Evolutionary conservation across 2,113 vertebrate genomes (phyloP), one percentile per base, ranked within the genome.

Genomic region (Gavialis gangeticus): DNA sequence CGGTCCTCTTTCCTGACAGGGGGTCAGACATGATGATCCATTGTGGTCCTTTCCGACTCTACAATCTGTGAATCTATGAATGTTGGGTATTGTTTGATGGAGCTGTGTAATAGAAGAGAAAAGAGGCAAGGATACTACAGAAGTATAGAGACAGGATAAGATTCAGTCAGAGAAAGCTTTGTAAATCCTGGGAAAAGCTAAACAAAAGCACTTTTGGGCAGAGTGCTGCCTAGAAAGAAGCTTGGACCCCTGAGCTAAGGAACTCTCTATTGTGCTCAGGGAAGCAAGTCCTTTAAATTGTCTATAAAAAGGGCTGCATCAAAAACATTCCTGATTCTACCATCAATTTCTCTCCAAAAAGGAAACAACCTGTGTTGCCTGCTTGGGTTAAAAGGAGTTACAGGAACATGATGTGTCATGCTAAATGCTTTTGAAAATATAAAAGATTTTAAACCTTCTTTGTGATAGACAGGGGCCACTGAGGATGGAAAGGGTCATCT

Each of bases 251-350:
- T 59, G 67, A 92, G 67, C 73, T 69, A 30, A 96, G 88, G 92
- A 88, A 46, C 67, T 90, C 92, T 81, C 34, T 0, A 5, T 56
- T 92, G 79, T 78, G 37, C 63, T 4, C 93, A 95, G 91, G 73
- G 82, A 96, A 93, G 94, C 46, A 87, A 17, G 12, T 30, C 77
- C 89, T 94, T 93, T 94, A 90, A 92, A 67, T 89, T 93, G 63
- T 90, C 85, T 75, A 77, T 92, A 93, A 95, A 83, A 91, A 67
- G 91, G 66, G 0, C 3, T 96, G 85, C 93, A 85, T 93, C 79
- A 88, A 66, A 75, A 75, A 88, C 92, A 18, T 94, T 85, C 91
- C 82, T 88, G 92, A 96, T 34, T 88, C 78, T 73, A 78, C 82
- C 79, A 92, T 69, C 67, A 76, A 59, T 96, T 96, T 94, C 59